A percentile compares a stretch with the other conserved stretches of the same genome.
phyloP scores from a whole-genome alignment of 2,888 invertebrate species.

The Anagyrus pseudococci region DNA sequence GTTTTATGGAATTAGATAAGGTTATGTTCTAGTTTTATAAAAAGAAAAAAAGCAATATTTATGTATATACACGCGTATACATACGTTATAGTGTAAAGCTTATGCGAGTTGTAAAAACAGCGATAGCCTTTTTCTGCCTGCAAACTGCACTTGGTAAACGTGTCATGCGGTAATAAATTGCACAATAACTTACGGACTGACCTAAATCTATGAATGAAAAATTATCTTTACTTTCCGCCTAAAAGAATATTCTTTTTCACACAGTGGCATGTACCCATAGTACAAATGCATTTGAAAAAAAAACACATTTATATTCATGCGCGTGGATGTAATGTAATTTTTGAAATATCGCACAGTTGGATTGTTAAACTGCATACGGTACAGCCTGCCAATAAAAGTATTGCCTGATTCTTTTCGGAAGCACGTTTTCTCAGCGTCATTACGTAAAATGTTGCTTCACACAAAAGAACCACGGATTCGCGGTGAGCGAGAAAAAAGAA shows the following conservation, averaged over 20 bases:
- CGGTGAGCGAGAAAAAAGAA: not conserved
- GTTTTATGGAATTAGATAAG: conserved; percentile 18
- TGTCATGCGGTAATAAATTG: conserved; percentile 20
- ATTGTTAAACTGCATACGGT: no score
- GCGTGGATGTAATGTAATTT: no score
- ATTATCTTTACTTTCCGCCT: conserved; percentile 8
- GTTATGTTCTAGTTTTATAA: conserved; percentile 11
- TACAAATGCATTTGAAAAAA: no score
- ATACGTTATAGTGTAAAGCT: not conserved
- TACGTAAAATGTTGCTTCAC: conserved; percentile 5
- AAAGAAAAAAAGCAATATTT: conserved; percentile 3
- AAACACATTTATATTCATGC: no score
- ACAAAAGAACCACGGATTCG: conserved; percentile 4
- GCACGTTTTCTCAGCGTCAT: not conserved
- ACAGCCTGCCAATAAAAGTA: no score
- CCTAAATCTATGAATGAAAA: conserved; percentile 26
- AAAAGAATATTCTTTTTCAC: conserved; percentile 5
- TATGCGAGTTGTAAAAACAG: conserved; percentile 13
- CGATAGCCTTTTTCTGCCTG: conserved; percentile 12
- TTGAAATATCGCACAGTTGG: no score
- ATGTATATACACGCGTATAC: not conserved
- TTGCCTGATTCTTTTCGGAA: no score
- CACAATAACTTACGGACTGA: conserved; percentile 28
- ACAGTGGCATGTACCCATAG: no score
- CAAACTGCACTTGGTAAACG: not conserved